A percentile compares a stretch with the other conserved stretches of the same genome.
phyloP scores from a whole-genome alignment of 2,797 vertebrate species.

The Hyperoplus lanceolatus region DNA sequence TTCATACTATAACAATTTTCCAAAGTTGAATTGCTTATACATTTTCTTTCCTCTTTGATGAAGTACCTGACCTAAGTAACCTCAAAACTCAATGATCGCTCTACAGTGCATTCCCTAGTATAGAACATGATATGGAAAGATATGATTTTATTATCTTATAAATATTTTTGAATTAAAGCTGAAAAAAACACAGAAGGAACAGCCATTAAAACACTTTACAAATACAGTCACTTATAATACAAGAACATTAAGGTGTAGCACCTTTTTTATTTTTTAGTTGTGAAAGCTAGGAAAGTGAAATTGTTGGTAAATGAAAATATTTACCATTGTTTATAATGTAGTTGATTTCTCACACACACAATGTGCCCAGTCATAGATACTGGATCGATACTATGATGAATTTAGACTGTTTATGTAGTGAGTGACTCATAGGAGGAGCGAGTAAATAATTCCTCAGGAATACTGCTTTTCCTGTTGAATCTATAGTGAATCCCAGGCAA shows the following conservation, averaged over 20 bases:
- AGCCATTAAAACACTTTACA: background rate
- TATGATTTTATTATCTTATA: background rate
- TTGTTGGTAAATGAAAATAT: constrained; percentile 12
- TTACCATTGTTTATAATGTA: constrained; percentile 28
- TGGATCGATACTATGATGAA: constrained; percentile 49
- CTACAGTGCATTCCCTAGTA: background rate
- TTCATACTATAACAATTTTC: too few relatives aligned
- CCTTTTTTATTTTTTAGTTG: background rate
- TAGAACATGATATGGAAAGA: background rate
- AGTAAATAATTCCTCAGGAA: constrained; percentile 38
- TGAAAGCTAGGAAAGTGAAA: background rate
- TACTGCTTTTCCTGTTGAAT: background rate
- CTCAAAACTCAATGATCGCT: too few relatives aligned
- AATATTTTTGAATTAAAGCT: background rate
- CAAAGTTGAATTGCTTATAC: background rate
- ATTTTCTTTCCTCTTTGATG: background rate
- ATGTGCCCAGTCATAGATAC: constrained; percentile 4
- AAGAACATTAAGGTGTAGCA: too few relatives aligned
- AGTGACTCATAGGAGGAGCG: constrained; percentile 20
- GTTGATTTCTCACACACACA: constrained; percentile 38
- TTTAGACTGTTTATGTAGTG: constrained; percentile 42
- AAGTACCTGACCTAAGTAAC: background rate
- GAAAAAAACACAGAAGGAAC: background rate
- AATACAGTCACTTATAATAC: background rate
- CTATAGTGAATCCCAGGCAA: constrained; percentile 11